phyloP scores from a whole-genome alignment of 2,797 vertebrate genomes.

The Crenuchus spilurus region DNA sequence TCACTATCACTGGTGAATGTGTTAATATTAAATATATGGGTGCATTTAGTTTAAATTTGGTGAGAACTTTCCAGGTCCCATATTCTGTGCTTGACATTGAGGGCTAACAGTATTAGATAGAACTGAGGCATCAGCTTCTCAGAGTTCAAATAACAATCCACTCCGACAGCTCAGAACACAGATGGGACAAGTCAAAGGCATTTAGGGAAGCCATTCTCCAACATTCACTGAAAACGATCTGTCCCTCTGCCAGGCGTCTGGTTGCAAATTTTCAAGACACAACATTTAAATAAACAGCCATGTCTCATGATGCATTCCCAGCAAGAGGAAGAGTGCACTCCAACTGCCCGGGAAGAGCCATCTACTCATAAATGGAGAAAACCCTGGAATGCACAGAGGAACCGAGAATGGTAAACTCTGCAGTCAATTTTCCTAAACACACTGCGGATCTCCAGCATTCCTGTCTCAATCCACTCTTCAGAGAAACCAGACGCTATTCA shows the following conservation, averaged over 20 bases:
- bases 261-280: constrained; percentile 67
- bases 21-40: too few species aligned
- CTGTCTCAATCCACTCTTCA: constrained; percentile 64
- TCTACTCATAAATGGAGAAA: constrained; percentile 47
- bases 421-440: constrained; percentile 80
- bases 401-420: constrained; percentile 79
- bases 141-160: constrained; percentile 37
- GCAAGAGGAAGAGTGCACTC: constrained; percentile 47
- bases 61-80: not conserved
- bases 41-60: not conserved
- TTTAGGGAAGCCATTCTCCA: constrained; percentile 79
- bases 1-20: not conserved
- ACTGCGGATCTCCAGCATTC: constrained; percentile 73
- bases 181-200: constrained; percentile 79
- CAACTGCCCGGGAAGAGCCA: constrained; percentile 48
- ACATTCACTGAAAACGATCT: constrained; percentile 73
- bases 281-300: constrained; percentile 78
- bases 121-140: constrained; percentile 17
- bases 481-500: constrained; percentile 70
- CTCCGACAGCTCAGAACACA: constrained; percentile 62
- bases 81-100: not conserved
- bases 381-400: constrained; percentile 64
- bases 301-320: constrained; percentile 54
- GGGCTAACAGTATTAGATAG: constrained; percentile 6
- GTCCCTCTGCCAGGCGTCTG: constrained; percentile 66